Base-by-base conservation (phyloP, 2,888 invertebrate genomes). In the Mythimna albipuncta region DNA sequence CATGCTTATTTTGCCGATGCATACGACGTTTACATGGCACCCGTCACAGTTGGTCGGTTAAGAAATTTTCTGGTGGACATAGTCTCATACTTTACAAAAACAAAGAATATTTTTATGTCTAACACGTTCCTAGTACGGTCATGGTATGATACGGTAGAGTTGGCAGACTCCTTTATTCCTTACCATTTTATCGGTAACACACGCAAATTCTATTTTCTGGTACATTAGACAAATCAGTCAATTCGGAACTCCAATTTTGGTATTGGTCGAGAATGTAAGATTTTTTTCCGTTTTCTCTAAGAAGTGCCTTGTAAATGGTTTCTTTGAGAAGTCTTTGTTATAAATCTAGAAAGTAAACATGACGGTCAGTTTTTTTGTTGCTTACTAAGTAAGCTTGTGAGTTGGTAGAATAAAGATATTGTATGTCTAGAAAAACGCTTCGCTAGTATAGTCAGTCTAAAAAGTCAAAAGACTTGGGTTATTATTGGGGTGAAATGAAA, bases 131-230 rank as follows among this genome's bases (percentile, higher is more conserved):
- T 52, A n/a, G n/a, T 19, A 52, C n/a, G 50, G n/a, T 19, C 47
- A 19, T 47, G 47, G 6, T 47, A 47, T 47, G 47, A 47, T n/a
- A 52, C n/a, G 50, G 50, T n/a, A 7, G 7, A 52, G n/a, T n/a
- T 2, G n/a, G n/a, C 19, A n/a, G 50, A 19, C 19, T 52, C 50
- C n/a, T 52, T 52, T n/a, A 84, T 88, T 77, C 77, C 68, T 84
- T 83, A 85, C 85, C 84, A 87, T 88, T 91, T 91, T 90, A 91
- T 89, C 91, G 89, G 87, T 89, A 88, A 91, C 89, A 89, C 88
- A 89, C 87, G 89, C 89, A 89, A 87, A 94, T 92, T 93, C 92
- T 89, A 95, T 95, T 95, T 94, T 94, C 94, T 90, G 91, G 87
- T 90, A 94, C 93, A 94, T 95, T 95, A 92, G 87, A 88, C 91